These are phyloP conservation scores for Aspidiotus rigidus DNA, from an alignment of 2,888 invertebrate species.

Conservation along the genomic window DNA sequence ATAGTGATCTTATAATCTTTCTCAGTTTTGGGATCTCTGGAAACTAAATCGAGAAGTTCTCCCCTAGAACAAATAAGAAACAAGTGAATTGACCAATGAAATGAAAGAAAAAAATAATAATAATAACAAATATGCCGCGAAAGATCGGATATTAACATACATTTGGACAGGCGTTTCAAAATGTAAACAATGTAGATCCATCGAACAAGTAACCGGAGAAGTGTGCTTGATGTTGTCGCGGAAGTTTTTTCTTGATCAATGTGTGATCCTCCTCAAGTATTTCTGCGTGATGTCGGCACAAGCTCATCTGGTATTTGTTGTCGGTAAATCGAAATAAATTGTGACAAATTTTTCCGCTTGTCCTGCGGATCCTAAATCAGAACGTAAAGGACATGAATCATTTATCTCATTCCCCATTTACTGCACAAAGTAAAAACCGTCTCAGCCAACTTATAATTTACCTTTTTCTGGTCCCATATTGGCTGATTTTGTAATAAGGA, in stretches of 20 bases:
- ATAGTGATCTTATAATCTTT: no score
- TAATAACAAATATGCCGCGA: no score
- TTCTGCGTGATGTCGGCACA: conserved; percentile 68
- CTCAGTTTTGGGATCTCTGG: conserved; percentile 48
- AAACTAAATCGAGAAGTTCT: conserved; percentile 49
- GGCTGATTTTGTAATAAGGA: not conserved
- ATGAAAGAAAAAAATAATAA: not conserved
- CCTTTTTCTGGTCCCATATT: not conserved
- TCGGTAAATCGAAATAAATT: no score
- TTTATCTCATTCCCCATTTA: no score
- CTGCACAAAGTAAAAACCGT: not conserved
- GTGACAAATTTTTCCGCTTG: not conserved
- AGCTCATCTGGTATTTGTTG: no score
- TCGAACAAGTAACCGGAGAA: conserved; percentile 65
- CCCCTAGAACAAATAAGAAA: conserved; percentile 44
- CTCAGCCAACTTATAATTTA: not conserved
- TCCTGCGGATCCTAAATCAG: not conserved
- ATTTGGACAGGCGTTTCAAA: conserved; percentile 43
- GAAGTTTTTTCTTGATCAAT: conserved; percentile 50
- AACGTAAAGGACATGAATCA: not conserved
- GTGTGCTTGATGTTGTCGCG: conserved; percentile 49
- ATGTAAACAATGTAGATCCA: conserved; percentile 60
- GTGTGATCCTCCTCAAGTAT: conserved; percentile 60
- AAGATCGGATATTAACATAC: conserved; percentile 42
- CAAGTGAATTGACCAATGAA: conserved; percentile 5